Evolutionary conservation across 2,113 vertebrate genomes (phyloP).

Genomic region (Aldabrachelys gigantea): DNA sequence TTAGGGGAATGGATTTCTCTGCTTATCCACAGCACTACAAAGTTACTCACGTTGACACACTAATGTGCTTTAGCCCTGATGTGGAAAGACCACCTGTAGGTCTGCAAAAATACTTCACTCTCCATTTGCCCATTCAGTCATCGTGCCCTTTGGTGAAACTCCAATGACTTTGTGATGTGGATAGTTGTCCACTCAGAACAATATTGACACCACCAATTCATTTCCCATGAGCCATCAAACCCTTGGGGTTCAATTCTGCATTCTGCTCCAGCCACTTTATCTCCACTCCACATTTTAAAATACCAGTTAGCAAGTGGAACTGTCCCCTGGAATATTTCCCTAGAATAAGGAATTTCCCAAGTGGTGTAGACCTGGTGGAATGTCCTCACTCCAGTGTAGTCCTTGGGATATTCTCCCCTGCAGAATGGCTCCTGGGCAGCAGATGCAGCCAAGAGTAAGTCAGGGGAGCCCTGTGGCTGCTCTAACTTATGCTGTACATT

Average conservation of each 20-base stretch:
- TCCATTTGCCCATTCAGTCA: neutral
- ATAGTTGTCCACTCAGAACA: neutral
- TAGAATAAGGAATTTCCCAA: neutral
- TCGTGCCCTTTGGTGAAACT: neutral
- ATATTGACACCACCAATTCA: neutral
- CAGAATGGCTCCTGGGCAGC: constrained; percentile 33
- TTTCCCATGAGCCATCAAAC: neutral
- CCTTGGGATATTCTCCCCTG: constrained; percentile 35
- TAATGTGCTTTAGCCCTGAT: constrained; percentile 27
- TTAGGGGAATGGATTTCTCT: neutral
- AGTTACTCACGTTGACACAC: constrained; percentile 4
- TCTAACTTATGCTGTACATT: neutral
- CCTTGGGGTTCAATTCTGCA: neutral
- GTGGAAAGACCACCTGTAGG: constrained; percentile 20
- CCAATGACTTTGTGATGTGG: rapidly evolving
- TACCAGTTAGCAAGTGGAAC: neutral
- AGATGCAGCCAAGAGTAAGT: constrained; percentile 35
- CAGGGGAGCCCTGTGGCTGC: constrained; percentile 30
- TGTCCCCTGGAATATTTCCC: neutral
- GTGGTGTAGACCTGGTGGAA: constrained; percentile 7
- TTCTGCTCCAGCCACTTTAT: rapidly evolving
- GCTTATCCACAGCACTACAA: constrained; percentile 43
- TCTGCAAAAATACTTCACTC: rapidly evolving
- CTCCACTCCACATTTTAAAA: neutral
- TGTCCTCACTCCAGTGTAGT: neutral